Evolutionary conservation across 1,140 invertebrate species (phyloP), one percentile per base, ranked within the genome.

Genomic region (Drosophila quadrilineata): DNA sequence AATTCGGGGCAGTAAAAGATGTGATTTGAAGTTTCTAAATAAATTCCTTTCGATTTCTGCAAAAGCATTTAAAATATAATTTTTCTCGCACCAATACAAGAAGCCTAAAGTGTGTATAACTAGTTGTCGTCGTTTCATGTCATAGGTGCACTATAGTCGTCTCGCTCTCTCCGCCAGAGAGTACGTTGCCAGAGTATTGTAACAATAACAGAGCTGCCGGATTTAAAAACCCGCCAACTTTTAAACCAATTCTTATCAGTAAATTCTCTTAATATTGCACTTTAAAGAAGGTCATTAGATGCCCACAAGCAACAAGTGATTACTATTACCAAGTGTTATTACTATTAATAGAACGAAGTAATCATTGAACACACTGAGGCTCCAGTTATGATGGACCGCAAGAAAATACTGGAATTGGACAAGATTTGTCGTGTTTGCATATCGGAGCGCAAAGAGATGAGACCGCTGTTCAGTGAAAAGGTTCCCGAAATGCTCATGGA

Each of bases 351-450:
- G 49, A 41, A 40, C 16, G 8, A 28, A 53, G 43, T 14, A 54
- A 43, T 28, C 22, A 14, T 38, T 21, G 10, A 21, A 19, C n/a
- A 26, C 22, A 9, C 33, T 22, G 12, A 36, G 38, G 40, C 17
- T 12, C 10, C 9, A 19, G 26, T 43, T 19, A 71, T 79, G 45
- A 88, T 88, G 87, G 87, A 88, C 48, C 82, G 87, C 6, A 88
- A 88, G 41, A 88, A 88, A 41, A 82, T 85, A 19, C 49, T 89
- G 14, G 88, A 90, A 60, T 75, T 93, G 67, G 92, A 92, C 59
- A 92, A 92, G 87, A 92, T 92, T 63, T 93, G 92, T 88, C 91
- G 92, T n/a, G 91, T 91, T 22, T 93, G 92, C 88, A 90, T 92
- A 65, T 89, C 91, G 57, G 90, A 91, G 64, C 92, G 92, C 65